Conservation (phyloP, 1,140 invertebrate genomes). For the Drosophila yakuba region DNA sequence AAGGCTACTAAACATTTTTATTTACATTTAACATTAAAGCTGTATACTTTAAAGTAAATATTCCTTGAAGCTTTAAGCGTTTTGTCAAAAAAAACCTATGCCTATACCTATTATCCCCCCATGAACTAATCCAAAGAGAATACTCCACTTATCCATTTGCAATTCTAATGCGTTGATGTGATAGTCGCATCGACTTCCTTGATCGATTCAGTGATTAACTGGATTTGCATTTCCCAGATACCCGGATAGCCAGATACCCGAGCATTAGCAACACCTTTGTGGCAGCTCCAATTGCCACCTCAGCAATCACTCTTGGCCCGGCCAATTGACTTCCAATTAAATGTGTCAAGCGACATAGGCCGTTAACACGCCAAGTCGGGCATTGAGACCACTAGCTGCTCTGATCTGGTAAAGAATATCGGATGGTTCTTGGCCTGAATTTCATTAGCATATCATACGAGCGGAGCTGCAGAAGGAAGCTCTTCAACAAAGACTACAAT, state of each 20-base stretch:
- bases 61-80: too few species aligned
- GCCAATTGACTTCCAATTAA: slow-evolving; percentile 79
- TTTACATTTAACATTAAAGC: too few species aligned
- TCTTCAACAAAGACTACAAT: slow-evolving; percentile 40
- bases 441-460: slow-evolving; percentile 71
- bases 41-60: too few species aligned
- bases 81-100: too few species aligned
- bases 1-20: background rate
- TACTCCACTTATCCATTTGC: slow-evolving; percentile 6
- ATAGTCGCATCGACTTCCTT: slow-evolving; percentile 28
- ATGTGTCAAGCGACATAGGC: slow-evolving; percentile 59
- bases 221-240: slow-evolving; percentile 32
- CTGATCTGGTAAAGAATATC: slow-evolving; percentile 1
- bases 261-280: slow-evolving; percentile 36
- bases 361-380: slow-evolving; percentile 25
- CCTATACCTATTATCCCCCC: background rate
- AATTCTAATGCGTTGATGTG: slow-evolving; percentile 22
- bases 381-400: slow-evolving; percentile 2
- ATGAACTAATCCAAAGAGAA: background rate
- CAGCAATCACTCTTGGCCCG: slow-evolving; percentile 41
- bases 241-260: background rate
- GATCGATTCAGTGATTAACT: slow-evolving; percentile 47
- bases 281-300: slow-evolving; percentile 49
- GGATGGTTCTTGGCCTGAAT: slow-evolving; percentile 51
- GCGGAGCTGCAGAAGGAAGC: slow-evolving; percentile 28